Base-by-base conservation (phyloP, 2,113 vertebrate species). In the Equus przewalskii region DNA sequence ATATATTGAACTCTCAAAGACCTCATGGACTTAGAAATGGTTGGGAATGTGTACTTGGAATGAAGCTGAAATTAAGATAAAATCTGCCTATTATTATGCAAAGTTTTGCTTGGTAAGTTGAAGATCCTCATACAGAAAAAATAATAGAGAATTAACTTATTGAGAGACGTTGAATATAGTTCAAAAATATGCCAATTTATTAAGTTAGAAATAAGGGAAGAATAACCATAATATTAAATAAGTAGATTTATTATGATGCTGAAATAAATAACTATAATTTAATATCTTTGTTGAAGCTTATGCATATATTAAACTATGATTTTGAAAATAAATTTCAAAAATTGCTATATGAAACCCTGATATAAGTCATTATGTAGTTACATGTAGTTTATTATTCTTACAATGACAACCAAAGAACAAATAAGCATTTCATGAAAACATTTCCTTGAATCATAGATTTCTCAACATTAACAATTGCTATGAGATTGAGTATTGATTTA, bases 241-340 rank as follows among this genome's bases (percentile, higher is more conserved):
- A 73, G 14, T 41, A 30, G 1, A 81, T 44, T 72, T 65, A 60
- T 58, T n/a, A 70, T 76, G 30, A 67, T 60, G 58, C 1, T 65
- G n/a, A 89, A 90, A 72, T 36, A 49, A 73, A 64, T 76, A 8
- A 76, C 62, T 84, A 80, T 75, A 41, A 56, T 51, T 36, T 44
- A 84, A 69, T 33, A 64, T 30, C 9, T 80, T 83, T 92, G 3
- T 46, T 89, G 5, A 91, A 18, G 19, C 3, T 51, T 75, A 51
- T 6, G 14, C 49, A 51, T 60, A 89, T 65, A 33, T 87, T 46
- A 72, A 69, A 56, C 24, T 92, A 44, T 46, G 36, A 46, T 28
- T 80, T 91, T 73, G 26, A 91, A 95, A 95, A 95, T 51, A 65
- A 75, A 84, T 93, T 41, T 89, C 12, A 44, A 89, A 93, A 78